Percentiles rank a stretch among this genome's conserved stretches.
Conservation (phyloP, 1,140 invertebrate genomes). For the Potamilus streckersoni region DNA sequence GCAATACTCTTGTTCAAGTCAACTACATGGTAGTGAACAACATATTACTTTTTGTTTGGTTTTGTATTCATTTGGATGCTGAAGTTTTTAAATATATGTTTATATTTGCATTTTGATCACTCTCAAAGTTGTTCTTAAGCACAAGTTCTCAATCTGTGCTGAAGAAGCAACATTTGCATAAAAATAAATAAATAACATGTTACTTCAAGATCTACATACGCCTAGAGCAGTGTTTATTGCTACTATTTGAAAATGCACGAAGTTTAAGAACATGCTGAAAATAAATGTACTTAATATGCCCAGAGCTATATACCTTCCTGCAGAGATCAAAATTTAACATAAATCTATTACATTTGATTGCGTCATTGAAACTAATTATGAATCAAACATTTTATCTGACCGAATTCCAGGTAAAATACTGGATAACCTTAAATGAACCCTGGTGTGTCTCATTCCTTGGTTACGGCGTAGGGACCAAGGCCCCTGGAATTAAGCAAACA, state of each 20-base stretch:
- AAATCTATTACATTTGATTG: neutral
- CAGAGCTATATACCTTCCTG: neutral
- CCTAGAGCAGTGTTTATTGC: neutral
- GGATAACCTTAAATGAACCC: conserved; percentile 69
- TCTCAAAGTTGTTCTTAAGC: no score
- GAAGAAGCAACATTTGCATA: no score
- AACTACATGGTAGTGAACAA: no score
- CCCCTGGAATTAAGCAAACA: conserved; percentile 25
- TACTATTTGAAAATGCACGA: neutral
- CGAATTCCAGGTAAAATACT: conserved; percentile 60
- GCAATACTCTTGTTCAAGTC: no score
- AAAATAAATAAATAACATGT: no score
- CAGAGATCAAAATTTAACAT: no score
- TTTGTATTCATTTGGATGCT: no score
- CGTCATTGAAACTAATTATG: neutral
- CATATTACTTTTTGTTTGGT: no score
- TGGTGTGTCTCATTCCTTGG: conserved; percentile 49
- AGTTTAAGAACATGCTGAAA: neutral
- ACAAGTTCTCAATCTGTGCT: no score
- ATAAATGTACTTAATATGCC: neutral
- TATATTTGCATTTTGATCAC: no score
- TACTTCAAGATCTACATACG: no score
- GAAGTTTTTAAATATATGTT: no score
- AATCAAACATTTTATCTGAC: neutral
- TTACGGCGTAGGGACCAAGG: conserved; percentile 42